phyloP scores from a whole-genome alignment of 92 coral and sea anemone genomes.

The Phenganax subtilis region DNA sequence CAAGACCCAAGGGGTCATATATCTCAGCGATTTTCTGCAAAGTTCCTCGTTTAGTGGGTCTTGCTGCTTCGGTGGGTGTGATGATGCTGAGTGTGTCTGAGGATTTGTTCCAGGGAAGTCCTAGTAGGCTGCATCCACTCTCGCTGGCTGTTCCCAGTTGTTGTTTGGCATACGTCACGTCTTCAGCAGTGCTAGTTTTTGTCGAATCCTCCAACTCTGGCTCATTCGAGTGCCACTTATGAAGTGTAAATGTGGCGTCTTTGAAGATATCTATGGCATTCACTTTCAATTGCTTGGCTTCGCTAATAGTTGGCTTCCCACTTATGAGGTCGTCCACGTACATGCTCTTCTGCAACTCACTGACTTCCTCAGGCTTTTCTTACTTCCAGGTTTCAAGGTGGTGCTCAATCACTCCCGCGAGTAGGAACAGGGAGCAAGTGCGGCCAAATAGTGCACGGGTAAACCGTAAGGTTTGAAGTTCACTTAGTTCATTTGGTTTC shows the following conservation, averaged over 20 bases:
- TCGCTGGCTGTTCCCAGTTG: slow-evolving; percentile 26
- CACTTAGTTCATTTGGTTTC: neutral
- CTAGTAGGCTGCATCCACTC: neutral
- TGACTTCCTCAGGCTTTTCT: neutral
- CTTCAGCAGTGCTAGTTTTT: slow-evolving; percentile 6
- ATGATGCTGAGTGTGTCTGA: neutral
- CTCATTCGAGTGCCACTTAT: slow-evolving; percentile 49
- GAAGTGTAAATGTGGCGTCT: slow-evolving; percentile 36
- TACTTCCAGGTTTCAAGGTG: neutral
- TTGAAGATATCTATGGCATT: slow-evolving; percentile 41
- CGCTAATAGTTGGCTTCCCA: slow-evolving; percentile 39
- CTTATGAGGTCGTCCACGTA: slow-evolving; percentile 56
- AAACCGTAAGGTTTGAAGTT: neutral
- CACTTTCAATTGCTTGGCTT: slow-evolving; percentile 48
- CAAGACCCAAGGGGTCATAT: slow-evolving; percentile 40
- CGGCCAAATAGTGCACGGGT: neutral
- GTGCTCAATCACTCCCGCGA: no score
- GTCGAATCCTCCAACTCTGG: slow-evolving; percentile 40
- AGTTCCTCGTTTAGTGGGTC: neutral
- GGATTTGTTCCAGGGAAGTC: neutral
- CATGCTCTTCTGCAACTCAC: neutral
- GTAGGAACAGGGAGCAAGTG: neutral
- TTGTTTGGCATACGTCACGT: slow-evolving; percentile 41
- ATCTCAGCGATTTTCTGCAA: slow-evolving; percentile 7
- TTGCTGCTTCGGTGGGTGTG: neutral